Evolutionary conservation across 2,797 vertebrate species (phyloP), one percentile per base, ranked within the genome.

Genomic region (Carduelis carduelis): DNA sequence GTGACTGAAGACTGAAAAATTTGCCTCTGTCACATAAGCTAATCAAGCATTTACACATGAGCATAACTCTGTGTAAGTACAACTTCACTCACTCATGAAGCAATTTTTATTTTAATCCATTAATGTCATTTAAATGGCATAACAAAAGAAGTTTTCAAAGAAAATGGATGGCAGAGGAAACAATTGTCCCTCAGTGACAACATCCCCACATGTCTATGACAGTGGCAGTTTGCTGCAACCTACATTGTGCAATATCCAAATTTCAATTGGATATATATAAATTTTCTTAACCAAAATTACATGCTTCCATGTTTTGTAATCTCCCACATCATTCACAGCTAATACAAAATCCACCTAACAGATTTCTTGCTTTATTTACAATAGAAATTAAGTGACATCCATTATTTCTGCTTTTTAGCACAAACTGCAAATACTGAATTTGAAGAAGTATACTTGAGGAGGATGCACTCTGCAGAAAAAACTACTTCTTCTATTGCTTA

Each of bases 161-260:
- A 43, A 78, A 87, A 59, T 5, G 16, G 12, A 41, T 3, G 0
- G 20, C 37, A 63, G 15, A 20, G 35, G 26, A 87, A 89, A 44
- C 32, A 81, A 44, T 14, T 59, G n/a, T 32, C 56, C 30, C 49
- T 63, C 30, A 9, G 15, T n/a, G 43, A 74, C 53, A 82, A 13
- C 7, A 16, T 7, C 30, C 1, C 1, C 19, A 20, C 39, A 72
- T 6, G 3, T 10, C 30, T 50, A 8, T 9, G 11, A 57, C 2
- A 9, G 18, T 9, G 14, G 70, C 32, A 89, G 57, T 56, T 60
- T 68, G 28, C 37, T 66, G 34, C 41, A 91, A 84, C 37, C 10
- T 26, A 64, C 28, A 14, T 12, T 49, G 17, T 8, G 27, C 7
- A 34, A 63, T 23, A 68, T 5, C 11, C 9, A 17, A 24, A 34